phyloP scores from a whole-genome alignment of 2,797 vertebrate species.

The Spatula clypeata region DNA sequence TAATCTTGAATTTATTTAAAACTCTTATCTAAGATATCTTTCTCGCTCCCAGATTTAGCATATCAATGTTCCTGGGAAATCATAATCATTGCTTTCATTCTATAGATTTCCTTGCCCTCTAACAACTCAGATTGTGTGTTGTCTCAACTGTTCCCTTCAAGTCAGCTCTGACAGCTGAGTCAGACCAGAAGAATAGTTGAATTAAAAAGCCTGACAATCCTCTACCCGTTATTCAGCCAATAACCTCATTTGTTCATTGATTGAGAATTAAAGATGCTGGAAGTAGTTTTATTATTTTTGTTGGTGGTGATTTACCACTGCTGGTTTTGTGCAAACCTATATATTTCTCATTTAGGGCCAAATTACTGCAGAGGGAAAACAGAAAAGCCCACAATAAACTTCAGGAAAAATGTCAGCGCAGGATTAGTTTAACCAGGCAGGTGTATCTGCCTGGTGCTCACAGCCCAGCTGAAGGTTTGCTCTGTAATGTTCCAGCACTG shows the following conservation, averaged over 20 bases:
- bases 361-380: neutral
- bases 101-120: slow-evolving; percentile 75
- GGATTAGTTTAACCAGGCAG: neutral
- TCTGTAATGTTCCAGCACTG: neutral
- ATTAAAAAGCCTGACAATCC: slow-evolving; percentile 53
- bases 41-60: slow-evolving; percentile 45
- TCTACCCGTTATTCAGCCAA: slow-evolving; percentile 59
- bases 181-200: slow-evolving; percentile 68
- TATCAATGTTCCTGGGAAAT: slow-evolving; percentile 61
- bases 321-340: slow-evolving; percentile 15
- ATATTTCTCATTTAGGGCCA: slow-evolving; percentile 39
- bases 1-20: slow-evolving; percentile 38
- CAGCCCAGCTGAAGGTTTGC: neutral
- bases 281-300: slow-evolving; percentile 48
- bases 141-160: slow-evolving; percentile 59
- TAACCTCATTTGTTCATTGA: slow-evolving; percentile 65
- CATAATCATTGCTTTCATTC: slow-evolving; percentile 75
- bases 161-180: slow-evolving; percentile 70
- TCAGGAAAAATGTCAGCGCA: neutral
- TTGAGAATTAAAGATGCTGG: slow-evolving; percentile 51
- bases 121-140: slow-evolving; percentile 63
- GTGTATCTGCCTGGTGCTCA: neutral
- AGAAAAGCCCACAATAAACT: neutral
- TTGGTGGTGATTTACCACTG: neutral
- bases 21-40: slow-evolving; percentile 17